Evolutionary conservation across 2,113 vertebrate species (phyloP), one percentile per base, ranked within the genome.

Genomic region (Aptenodytes patagonicus): DNA sequence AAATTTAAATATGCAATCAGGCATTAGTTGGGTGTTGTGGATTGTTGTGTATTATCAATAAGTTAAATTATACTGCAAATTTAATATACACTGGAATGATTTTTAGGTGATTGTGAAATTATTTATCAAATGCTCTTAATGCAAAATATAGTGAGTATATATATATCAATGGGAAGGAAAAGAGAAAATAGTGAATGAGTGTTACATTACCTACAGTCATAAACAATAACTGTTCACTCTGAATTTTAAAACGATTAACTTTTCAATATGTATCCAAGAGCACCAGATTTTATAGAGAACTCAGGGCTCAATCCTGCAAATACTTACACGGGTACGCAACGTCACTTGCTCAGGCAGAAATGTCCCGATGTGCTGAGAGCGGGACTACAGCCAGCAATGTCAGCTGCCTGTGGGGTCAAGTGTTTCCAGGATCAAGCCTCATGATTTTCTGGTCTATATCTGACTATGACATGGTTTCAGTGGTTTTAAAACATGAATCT

Each of bases 1-100:
- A 99, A 98, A 99, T 99, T 98, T 98, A 98, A 98, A 99, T 98
- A 98, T 93, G 98, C 96, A 98, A 97, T 98, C 98, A 99, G 96
- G 98, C 97, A 98, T 99, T 98, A 98, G 97, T 98, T 87, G 98
- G 97, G 98, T 98, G 79, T 95, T 73, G 29, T 96, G 97, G 97
- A 95, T 95, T 97, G 96, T 38, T 94, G 97, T 92, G 97, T 90
- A 96, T 95, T 98, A 98, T 84, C 83, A 96, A 97, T 95, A 96
- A 97, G 90, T 97, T 95, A 97, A 93, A 83, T 83, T 98, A 87
- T 85, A 90, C 49, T 91, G 92, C 90, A 94, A 91, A 93, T 96
- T 97, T 94, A 96, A 95, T 96, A 98, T 83, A 97, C 66, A 95
- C 72, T 18, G 89, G 96, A 91, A 96, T 88, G 86, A 91, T 90